A percentile compares a stretch with the other conserved stretches of the same genome.
Evolutionary conservation across 2,888 invertebrate genomes (phyloP).

Genomic region (Cetonia aurata): DNA sequence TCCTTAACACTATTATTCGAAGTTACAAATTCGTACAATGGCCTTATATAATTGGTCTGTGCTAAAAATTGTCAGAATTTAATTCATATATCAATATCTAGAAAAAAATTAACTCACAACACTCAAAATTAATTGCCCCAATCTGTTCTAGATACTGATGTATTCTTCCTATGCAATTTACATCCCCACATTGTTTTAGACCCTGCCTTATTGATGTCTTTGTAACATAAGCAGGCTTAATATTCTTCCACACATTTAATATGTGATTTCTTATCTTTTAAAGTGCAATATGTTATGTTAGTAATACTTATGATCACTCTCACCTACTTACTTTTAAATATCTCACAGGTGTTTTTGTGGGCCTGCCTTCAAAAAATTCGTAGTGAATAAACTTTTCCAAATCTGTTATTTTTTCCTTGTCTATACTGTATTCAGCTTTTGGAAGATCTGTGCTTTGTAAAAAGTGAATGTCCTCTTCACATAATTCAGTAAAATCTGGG

Average conservation of each 20-base stretch:
- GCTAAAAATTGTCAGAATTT: constrained; percentile 53
- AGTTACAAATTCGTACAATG: constrained; percentile 58
- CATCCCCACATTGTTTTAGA: constrained; percentile 73
- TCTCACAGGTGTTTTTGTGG: constrained; percentile 70
- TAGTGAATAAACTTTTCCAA: constrained; percentile 70
- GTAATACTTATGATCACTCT: neutral
- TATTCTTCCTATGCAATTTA: constrained; percentile 72
- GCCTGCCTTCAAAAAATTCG: constrained; percentile 71
- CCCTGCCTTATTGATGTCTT: constrained; percentile 72
- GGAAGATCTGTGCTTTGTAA: constrained; percentile 66
- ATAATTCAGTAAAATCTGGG: constrained; percentile 53
- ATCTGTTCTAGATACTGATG: constrained; percentile 73
- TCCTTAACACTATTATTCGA: constrained; percentile 51
- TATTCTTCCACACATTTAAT: constrained; percentile 69
- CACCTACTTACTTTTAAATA: constrained; percentile 66
- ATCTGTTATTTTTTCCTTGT: constrained; percentile 65
- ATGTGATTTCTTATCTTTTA: constrained; percentile 71
- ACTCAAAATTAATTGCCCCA: constrained; percentile 75
- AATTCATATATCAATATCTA: neutral
- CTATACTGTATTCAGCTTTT: constrained; percentile 63
- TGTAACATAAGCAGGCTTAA: constrained; percentile 71
- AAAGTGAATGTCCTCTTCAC: constrained; percentile 54
- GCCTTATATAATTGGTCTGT: constrained; percentile 62
- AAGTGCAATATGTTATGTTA: neutral
- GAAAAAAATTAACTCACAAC: constrained; percentile 64